phyloP scores from a whole-genome alignment of 2,888 invertebrate species.

The Plemyria rubiginata region DNA sequence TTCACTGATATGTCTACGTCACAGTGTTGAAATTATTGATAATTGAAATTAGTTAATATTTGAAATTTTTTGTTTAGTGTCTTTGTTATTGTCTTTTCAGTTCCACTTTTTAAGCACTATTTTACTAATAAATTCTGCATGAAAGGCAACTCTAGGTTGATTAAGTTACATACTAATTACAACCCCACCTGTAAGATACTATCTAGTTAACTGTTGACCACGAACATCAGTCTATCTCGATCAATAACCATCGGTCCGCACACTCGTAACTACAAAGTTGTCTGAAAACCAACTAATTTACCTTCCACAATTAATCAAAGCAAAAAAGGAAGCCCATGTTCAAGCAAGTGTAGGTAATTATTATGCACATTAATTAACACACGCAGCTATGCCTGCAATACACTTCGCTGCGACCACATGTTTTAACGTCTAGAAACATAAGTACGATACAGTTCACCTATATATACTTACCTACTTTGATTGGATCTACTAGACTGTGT shows the following conservation, averaged over 20 bases:
- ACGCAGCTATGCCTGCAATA: slow-evolving; percentile 33
- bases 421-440: slow-evolving; percentile 28
- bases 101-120: too few species aligned
- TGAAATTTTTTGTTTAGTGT: too few species aligned
- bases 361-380: slow-evolving; percentile 83
- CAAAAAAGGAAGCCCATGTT: slow-evolving; percentile 81
- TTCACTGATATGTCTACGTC: too few species aligned
- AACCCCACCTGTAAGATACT: slow-evolving; percentile 18
- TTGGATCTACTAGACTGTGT: slow-evolving; percentile 48
- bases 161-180: slow-evolving; percentile 27
- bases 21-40: too few species aligned
- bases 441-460: slow-evolving; percentile 12
- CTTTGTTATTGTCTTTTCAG: too few species aligned
- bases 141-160: not conserved
- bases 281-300: slow-evolving; percentile 71
- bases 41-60: too few species aligned
- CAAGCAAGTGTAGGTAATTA: slow-evolving; percentile 81
- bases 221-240: slow-evolving; percentile 26
- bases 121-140: not conserved
- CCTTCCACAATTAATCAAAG: slow-evolving; percentile 78
- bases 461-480: slow-evolving; percentile 9
- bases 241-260: slow-evolving; percentile 25
- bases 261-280: slow-evolving; percentile 47
- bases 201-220: slow-evolving; percentile 22
- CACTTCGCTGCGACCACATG: not conserved